Percentiles rank a stretch among this genome's conserved stretches.
Conservation (phyloP, 2,113 vertebrate genomes). For the Passer domesticus region DNA sequence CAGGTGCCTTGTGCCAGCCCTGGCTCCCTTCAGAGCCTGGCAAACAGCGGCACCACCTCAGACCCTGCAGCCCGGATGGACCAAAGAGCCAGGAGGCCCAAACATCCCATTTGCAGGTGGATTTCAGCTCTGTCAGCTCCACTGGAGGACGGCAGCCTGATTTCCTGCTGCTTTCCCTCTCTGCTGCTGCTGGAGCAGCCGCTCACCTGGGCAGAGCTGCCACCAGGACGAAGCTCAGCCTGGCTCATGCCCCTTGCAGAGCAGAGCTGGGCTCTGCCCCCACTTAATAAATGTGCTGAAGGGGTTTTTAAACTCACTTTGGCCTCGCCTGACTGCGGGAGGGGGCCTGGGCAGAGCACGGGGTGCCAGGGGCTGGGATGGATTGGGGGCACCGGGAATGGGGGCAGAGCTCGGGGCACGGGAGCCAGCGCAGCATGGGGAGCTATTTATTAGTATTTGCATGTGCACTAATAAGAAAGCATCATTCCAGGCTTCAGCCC, state of each 20-base stretch:
- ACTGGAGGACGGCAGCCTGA: accelerated
- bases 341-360: background rate
- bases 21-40: background rate
- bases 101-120: accelerated
- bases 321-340: background rate
- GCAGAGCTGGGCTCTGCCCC: background rate
- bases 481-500: conserved; percentile 7
- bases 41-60: accelerated
- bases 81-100: background rate
- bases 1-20: accelerated
- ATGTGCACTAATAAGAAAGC: background rate
- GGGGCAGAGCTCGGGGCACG: background rate
- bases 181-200: background rate
- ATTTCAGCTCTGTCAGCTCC: accelerated
- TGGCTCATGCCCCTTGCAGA: accelerated
- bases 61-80: accelerated
- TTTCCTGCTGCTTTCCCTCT: background rate
- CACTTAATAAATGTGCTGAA: accelerated
- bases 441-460: background rate
- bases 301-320: accelerated
- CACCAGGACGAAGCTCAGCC: background rate
- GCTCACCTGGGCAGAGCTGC: no score
- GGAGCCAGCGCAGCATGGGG: background rate
- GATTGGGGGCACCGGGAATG: background rate
- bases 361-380: background rate